A percentile compares a stretch with the other conserved stretches of the same genome.
Conservation (phyloP, 2,888 invertebrate genomes). For the Eucriotettix oculatus region DNA sequence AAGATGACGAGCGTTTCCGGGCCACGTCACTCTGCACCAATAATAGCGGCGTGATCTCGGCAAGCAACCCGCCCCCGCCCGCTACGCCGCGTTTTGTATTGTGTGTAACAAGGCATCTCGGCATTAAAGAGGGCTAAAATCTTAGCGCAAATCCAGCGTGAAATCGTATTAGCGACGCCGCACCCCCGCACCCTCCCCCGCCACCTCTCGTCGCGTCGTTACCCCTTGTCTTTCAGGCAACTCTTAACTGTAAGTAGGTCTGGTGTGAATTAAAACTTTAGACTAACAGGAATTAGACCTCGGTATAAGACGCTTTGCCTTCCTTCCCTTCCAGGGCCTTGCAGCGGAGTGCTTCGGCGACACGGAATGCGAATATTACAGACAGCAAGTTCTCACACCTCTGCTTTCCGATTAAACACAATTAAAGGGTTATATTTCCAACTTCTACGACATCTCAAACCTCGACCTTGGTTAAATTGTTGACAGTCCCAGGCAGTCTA, state of each 20-base stretch:
- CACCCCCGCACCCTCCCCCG: conserved; percentile 1
- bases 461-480: too few relatives aligned
- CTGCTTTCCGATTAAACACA: too few relatives aligned
- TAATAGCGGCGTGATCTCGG: neutral
- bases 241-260: conserved; percentile 29
- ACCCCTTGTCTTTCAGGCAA: conserved; percentile 16
- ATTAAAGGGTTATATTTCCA: too few relatives aligned
- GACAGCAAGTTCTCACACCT: too few relatives aligned
- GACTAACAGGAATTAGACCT: conserved; percentile 37
- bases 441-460: too few relatives aligned
- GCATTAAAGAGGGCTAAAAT: conserved; percentile 25
- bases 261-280: conserved; percentile 43
- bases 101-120: conserved; percentile 5
- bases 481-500: too few relatives aligned
- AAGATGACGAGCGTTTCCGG: neutral
- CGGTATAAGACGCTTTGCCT: conserved; percentile 8
- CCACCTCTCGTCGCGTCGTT: conserved; percentile 17
- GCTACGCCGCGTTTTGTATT: conserved; percentile 3
- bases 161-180: conserved; percentile 40
- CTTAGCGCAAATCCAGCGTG: conserved; percentile 48
- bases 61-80: neutral
- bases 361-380: too few relatives aligned
- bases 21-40: neutral
- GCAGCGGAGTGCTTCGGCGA: neutral
- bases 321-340: neutral